Evolutionary conservation across 2,797 vertebrate genomes (phyloP).

Genomic region (Pelodytes ibericus): DNA sequence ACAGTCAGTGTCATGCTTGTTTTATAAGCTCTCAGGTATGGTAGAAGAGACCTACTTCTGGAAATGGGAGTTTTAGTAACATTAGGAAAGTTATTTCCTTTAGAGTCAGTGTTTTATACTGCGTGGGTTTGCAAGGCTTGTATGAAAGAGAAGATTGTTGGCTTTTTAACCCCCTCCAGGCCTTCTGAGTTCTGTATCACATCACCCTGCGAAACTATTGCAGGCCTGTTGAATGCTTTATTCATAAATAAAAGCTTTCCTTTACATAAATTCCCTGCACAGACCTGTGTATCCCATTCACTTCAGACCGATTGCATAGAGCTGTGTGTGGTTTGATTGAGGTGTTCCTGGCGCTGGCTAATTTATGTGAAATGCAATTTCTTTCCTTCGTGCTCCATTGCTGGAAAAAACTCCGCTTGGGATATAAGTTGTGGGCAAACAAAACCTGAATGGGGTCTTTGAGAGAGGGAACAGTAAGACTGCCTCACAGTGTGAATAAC

Average conservation of each 20-base stretch:
- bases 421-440: slow-evolving; percentile 55
- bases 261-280: slow-evolving; percentile 44
- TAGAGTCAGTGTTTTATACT: slow-evolving; percentile 26
- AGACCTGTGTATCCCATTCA: slow-evolving; percentile 47
- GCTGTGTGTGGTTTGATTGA: slow-evolving; percentile 56
- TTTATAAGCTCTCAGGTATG: neutral
- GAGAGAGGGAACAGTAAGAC: slow-evolving; percentile 39
- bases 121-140: slow-evolving; percentile 13
- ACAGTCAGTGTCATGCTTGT: neutral
- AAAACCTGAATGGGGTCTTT: slow-evolving; percentile 54
- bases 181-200: slow-evolving; percentile 17
- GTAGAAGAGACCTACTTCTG: neutral
- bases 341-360: slow-evolving; percentile 51
- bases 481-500: slow-evolving; percentile 33
- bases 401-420: slow-evolving; percentile 47
- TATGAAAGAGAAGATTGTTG: slow-evolving; percentile 43
- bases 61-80: slow-evolving; percentile 7
- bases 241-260: slow-evolving; percentile 54
- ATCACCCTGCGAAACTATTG: slow-evolving; percentile 13
- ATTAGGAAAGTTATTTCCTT: slow-evolving; percentile 16
- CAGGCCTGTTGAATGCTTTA: slow-evolving; percentile 43
- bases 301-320: slow-evolving; percentile 34
- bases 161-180: slow-evolving; percentile 24
- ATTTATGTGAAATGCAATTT: slow-evolving; percentile 57
- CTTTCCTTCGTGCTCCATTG: slow-evolving; percentile 52